Base-by-base conservation (phyloP, 2,113 vertebrate genomes). In the Thomomys bottae region DNA sequence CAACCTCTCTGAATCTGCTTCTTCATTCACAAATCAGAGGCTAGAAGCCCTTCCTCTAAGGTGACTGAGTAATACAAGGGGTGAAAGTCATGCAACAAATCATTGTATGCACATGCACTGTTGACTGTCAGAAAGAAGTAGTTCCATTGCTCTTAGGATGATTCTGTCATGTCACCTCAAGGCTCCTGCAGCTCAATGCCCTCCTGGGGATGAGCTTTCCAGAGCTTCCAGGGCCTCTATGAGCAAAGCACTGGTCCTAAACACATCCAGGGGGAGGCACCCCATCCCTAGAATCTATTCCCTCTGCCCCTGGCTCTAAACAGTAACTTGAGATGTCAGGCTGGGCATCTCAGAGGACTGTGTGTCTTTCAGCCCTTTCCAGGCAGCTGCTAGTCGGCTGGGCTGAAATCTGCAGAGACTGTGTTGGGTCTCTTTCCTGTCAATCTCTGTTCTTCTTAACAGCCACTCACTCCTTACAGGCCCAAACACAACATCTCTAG, bases 201-300 rank as follows among this genome's bases (percentile, higher is more conserved):
- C 14, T 49, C 45, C 45, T 49, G 45, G 45, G 45, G n/a, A n/a
- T 49, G 45, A 49, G 45, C 45, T 49, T 49, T 49, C 45, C n/a
- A 8, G n/a, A 20, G 23, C 59, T 59, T 59, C 5, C 21, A 59
- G 20, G 21, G 57, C 57, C 21, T 59, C 17, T 5, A 59, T 57
- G 45, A 49, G 45, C 45, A 49, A 49, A 11, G 45, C 45, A 49
- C 45, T 49, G 45, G 63, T 78, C 92, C 72, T 88, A 71, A 84
- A 84, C 79, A 88, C 75, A 88, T 71, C 90, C 83, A 90, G 80
- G 68, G 92, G 68, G 91, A 96, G 63, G 84, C 80, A 88, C 76
- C 75, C 67, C 72, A 66, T 66, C 32, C 75, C 61, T 80, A 42
- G 61, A 28, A 71, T 59, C 71, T 68, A 57, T 26, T 70, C 71